Percentiles rank a stretch among this genome's conserved stretches.
Evolutionary conservation across 1,140 invertebrate species (phyloP).

Genomic region (Philaenus spumarius): DNA sequence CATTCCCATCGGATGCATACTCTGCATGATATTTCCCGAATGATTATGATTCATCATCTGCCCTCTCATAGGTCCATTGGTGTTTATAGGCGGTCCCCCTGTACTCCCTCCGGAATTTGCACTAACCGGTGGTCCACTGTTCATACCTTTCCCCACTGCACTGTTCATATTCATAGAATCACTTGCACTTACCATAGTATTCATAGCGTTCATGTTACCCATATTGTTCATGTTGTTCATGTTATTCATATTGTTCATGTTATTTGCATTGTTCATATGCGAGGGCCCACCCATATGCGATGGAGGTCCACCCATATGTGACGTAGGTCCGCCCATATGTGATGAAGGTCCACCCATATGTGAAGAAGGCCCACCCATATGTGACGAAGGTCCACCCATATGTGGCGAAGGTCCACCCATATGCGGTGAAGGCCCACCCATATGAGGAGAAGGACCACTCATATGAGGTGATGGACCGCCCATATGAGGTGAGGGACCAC

Average conservation of each 20-base stretch:
- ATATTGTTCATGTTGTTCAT: slow-evolving; percentile 48
- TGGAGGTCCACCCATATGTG: slow-evolving; percentile 45
- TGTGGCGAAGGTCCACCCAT: slow-evolving; percentile 47
- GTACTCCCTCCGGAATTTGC: slow-evolving; percentile 43
- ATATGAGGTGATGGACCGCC: slow-evolving; percentile 48
- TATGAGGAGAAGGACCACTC: slow-evolving; percentile 43
- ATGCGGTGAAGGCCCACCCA: slow-evolving; percentile 44
- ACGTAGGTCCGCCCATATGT: slow-evolving; percentile 45
- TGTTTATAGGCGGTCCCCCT: slow-evolving; percentile 35
- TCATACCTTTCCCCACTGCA: slow-evolving; percentile 28
- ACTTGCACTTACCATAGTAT: slow-evolving; percentile 22
- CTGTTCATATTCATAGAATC: slow-evolving; percentile 20
- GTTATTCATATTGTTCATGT: slow-evolving; percentile 43
- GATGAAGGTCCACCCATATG: slow-evolving; percentile 47
- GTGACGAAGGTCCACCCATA: slow-evolving; percentile 44
- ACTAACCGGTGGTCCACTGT: slow-evolving; percentile 40
- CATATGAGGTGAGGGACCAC: slow-evolving; percentile 51
- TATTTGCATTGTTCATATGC: slow-evolving; percentile 45
- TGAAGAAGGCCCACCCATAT: slow-evolving; percentile 43
- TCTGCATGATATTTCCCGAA: not conserved
- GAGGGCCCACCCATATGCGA: slow-evolving; percentile 45
- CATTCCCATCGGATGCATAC: slow-evolving; percentile 38
- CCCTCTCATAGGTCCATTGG: slow-evolving; percentile 31
- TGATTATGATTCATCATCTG: slow-evolving; percentile 25
- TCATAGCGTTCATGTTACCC: slow-evolving; percentile 45